phyloP scores from a whole-genome alignment of 2,113 vertebrate species.

The Neotragus pygmaeus region DNA sequence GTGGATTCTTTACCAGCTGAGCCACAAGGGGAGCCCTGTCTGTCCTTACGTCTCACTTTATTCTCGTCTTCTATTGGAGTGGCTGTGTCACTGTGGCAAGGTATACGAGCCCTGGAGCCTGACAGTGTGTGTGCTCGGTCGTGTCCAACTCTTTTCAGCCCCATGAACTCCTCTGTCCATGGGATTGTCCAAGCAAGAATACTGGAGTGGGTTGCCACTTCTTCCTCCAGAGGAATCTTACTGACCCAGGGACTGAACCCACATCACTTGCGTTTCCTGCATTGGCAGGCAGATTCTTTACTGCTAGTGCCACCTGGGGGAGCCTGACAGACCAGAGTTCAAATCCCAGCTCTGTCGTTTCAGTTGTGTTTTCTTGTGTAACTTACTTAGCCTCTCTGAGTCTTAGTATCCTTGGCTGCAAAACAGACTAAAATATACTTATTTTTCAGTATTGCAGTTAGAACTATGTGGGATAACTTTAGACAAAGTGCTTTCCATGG shows the following conservation, averaged over 20 bases:
- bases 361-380: background rate
- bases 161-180: background rate
- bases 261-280: background rate
- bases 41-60: background rate
- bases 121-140: rapidly evolving
- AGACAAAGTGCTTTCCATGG: background rate
- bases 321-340: background rate
- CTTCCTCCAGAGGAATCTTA: background rate
- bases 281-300: background rate
- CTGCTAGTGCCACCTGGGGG: background rate
- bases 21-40: background rate
- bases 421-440: background rate
- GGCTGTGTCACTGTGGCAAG: background rate
- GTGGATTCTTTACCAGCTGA: background rate
- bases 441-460: background rate
- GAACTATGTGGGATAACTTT: background rate
- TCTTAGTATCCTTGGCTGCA: background rate
- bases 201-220: background rate
- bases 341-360: background rate
- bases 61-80: background rate
- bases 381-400: background rate
- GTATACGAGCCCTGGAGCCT: background rate
- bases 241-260: background rate
- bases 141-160: background rate
- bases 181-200: background rate